A percentile compares a stretch with the other conserved stretches of the same genome.
These are phyloP conservation scores for Gymnocephalus cernua DNA, from an alignment of 2,113 vertebrate genomes.

Conservation along the genomic window DNA sequence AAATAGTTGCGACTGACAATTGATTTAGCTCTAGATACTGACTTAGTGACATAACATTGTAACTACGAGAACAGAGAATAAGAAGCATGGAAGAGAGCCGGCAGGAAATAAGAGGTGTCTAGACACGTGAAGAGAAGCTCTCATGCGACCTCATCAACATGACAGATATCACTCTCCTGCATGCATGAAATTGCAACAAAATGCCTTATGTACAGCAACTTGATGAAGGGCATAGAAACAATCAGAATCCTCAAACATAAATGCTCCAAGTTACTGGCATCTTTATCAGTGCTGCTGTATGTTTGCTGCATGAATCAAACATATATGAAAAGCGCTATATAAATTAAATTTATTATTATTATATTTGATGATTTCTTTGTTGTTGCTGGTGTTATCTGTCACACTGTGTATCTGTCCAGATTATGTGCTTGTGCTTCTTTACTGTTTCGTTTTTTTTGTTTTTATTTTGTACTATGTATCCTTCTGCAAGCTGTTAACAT, in stretches of 20 bases:
- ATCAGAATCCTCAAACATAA: slow-evolving; percentile 10
- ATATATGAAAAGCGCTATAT: too few species aligned
- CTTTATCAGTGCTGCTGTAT: slow-evolving; percentile 27
- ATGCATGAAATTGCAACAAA: slow-evolving; percentile 15
- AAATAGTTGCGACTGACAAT: neutral
- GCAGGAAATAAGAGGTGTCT: slow-evolving; percentile 22
- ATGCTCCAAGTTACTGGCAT: slow-evolving; percentile 8
- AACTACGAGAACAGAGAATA: neutral
- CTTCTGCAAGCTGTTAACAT: slow-evolving; percentile 20
- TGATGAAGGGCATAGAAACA: slow-evolving; percentile 15
- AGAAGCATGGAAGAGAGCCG: neutral
- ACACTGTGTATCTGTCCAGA: slow-evolving; percentile 25
- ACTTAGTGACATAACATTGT: neutral
- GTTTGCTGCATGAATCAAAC: slow-evolving; percentile 24
- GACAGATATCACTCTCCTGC: slow-evolving; percentile 32
- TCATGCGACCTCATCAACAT: slow-evolving; percentile 11
- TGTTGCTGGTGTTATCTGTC: slow-evolving; percentile 32
- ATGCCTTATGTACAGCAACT: neutral
- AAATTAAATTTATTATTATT: too few species aligned
- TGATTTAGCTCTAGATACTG: neutral
- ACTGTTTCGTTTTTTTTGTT: slow-evolving; percentile 20
- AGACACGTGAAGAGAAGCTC: slow-evolving; percentile 18
- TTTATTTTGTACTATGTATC: slow-evolving; percentile 11
- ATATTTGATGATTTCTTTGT: slow-evolving; percentile 16
- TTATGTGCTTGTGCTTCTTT: slow-evolving; percentile 1